Base-by-base conservation (phyloP, 2,888 invertebrate genomes). In the Leucophora obtusa region DNA sequence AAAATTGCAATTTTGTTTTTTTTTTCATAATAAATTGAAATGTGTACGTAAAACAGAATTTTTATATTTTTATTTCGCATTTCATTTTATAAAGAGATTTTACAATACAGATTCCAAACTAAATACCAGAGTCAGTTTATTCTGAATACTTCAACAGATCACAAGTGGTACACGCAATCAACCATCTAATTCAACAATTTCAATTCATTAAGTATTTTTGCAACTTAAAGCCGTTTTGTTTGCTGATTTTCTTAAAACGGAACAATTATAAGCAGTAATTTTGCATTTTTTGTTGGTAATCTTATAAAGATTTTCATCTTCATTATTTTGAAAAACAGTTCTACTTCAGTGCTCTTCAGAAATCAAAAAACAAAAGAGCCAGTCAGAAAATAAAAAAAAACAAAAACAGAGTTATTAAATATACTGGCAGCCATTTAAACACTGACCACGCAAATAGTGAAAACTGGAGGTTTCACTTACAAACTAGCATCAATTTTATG, bases 111-210 rank as follows among this genome's bases (percentile, higher is more conserved):
- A 81, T 81, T 77, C 77, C 81, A 70, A 74, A 71, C 70, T 38
- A 74, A 74, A 81, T 81, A 70, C 73, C 81, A 54, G 66, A 73
- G 81, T 81, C 58, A 81, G 81, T 81, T 81, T 70, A 73, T 81
- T 81, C 81, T 77, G 81, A 77, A 81, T 77, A 74, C 81, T 81
- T 70, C 81, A 77, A 74, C 56, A 50, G 81, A 81, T 66, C 81
- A 38, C 81, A 81, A 81, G 77, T 77, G 77, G 70, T 77, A 70
- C 73, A 70, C 81, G 81, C 81, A 66, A 73, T 70, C 43, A 38
- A 35, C 51, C 60, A 68, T 47, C 43, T 47, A 47, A 47, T 47
- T 70, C 4, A 73, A 58, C 73, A 73, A 6, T 47, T 47, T n/a
- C 10, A 47, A 59, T 73, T 69, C 53, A 77, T 70, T 66, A 70